Base-by-base conservation (phyloP, 2,797 vertebrate species). In the Sebastes goodei region DNA sequence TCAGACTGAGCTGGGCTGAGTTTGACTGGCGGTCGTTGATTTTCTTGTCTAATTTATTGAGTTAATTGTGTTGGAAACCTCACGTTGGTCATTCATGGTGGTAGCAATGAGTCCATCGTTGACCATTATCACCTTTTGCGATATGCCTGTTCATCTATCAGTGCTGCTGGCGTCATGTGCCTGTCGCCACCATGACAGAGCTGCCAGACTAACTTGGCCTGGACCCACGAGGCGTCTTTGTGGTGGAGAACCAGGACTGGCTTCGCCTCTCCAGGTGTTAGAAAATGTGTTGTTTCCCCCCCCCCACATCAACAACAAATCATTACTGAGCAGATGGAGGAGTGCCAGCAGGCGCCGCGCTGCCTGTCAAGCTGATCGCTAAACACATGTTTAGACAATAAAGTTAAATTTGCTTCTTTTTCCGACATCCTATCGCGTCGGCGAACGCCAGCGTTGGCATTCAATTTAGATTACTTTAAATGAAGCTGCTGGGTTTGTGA, bases 291-390 rank as follows among this genome's bases (percentile, higher is more conserved):
- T 86, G 73, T 79, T 69, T 62, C 25, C 62, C 60, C 52, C 60
- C 52, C 9, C 77, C 23, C 59, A 70, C 70, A 55, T 88, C 61
- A 61, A 89, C 87, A 81, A 82, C 71, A 85, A 91, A 89, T 88
- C 80, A 79, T 88, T 88, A 90, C 27, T 7, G 85, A 87, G 84
- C 89, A 92, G 92, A 94, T 93, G 93, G 88, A 86, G 72, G 10
- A 2, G 71, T 72, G 92, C 88, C 91, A 90, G 89, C 71, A 67
- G 75, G 85, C 73, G 6, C 76, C 15, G 20, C 21, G 6, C 87
- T 77, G 71, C 83, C 82, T 87, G 88, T 91, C 91, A 90, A 75
- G 82, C 85, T 77, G 80, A 89, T 90, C 65, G 35, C 81, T 68
- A 64, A 83, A 88, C 78, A 88, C 78, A 71, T 83, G 86, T 83